phyloP scores from a whole-genome alignment of 2,113 vertebrate species.

The Protobothrops flavoviridis region DNA sequence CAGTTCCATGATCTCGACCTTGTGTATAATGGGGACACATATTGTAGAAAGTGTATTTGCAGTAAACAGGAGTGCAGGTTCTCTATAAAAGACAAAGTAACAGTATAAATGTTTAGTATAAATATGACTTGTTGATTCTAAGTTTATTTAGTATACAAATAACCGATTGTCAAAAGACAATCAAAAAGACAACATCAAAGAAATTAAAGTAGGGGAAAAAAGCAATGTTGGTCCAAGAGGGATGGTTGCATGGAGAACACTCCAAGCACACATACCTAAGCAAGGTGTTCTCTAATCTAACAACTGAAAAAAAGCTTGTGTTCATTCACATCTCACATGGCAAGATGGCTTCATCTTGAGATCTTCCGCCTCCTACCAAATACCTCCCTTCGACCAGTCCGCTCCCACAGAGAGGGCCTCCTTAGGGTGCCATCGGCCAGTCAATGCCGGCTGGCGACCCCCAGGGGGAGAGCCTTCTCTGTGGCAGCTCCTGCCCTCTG shows the following conservation, averaged over 20 bases:
- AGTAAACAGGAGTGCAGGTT: conserved; percentile 78
- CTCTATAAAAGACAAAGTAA: conserved; percentile 22
- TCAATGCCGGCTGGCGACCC: no score
- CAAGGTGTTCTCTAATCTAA: background rate
- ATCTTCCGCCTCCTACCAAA: no score
- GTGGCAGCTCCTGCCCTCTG: no score
- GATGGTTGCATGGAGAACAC: background rate
- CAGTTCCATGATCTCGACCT: conserved; percentile 61
- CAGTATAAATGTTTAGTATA: background rate
- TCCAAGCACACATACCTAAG: background rate
- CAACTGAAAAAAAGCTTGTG: background rate
- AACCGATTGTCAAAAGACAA: background rate
- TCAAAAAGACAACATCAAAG: background rate
- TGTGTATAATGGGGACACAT: conserved; percentile 70
- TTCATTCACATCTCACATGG: background rate
- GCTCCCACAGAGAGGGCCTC: no score
- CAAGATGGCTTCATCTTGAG: no score
- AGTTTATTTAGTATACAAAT: background rate
- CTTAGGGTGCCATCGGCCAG: no score
- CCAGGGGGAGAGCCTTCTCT: no score
- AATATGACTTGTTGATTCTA: background rate
- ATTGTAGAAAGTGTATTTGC: conserved; percentile 77
- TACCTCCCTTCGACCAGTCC: no score
- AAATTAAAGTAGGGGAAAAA: background rate
- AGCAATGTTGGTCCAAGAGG: background rate